phyloP scores from a whole-genome alignment of 37 sponge, comb jelly and placozoan genomes.

The Agelas oroides region DNA sequence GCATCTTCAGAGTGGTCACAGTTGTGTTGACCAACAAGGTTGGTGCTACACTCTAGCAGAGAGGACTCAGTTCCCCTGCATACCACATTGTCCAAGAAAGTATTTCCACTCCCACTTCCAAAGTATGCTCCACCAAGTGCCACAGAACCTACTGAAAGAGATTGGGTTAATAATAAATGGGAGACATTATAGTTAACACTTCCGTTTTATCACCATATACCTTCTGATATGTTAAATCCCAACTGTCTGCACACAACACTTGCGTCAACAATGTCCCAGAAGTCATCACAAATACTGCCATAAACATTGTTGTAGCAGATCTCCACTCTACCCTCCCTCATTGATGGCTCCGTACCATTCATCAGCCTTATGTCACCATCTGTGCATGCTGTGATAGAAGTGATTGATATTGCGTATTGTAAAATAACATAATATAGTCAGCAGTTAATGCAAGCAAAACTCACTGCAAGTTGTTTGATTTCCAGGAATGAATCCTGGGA shows the following conservation, averaged over 20 bases:
- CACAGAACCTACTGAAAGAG: no score
- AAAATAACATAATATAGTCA: no score
- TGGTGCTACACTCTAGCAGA: conserved; percentile 30
- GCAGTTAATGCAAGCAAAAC: no score
- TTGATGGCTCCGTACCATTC: no score
- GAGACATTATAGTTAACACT: no score
- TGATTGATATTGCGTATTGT: no score
- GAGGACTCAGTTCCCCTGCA: conserved; percentile 55
- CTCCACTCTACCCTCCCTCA: conserved; percentile 11
- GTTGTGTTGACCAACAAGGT: conserved; percentile 29
- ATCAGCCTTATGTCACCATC: no score
- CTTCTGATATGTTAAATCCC: neutral
- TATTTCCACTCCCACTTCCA: neutral
- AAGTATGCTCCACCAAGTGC: no score
- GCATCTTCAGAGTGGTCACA: conserved; percentile 35
- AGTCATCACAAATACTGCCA: conserved; percentile 14
- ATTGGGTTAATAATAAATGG: no score
- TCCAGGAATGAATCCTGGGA: no score
- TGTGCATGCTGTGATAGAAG: no score
- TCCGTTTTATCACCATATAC: neutral
- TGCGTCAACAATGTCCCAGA: conserved; percentile 3
- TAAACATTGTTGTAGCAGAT: conserved; percentile 11
- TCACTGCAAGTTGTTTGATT: no score
- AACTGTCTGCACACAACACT: conserved; percentile 21
- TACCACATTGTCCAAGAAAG: conserved; percentile 47